Base-by-base conservation (phyloP, 1,140 invertebrate genomes). In the Dryas iulia region DNA sequence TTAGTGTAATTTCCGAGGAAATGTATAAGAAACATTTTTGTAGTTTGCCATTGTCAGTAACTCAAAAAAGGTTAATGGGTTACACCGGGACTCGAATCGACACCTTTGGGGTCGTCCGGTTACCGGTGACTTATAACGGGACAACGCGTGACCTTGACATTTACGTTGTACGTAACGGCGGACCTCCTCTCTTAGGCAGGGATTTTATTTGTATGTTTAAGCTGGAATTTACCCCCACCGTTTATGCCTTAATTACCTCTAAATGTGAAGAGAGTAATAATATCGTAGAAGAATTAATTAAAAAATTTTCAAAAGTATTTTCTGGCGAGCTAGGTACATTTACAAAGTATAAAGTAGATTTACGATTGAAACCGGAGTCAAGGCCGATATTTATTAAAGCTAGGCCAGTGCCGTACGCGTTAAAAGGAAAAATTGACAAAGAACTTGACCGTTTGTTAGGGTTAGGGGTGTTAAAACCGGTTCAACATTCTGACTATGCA, bases 401-500 rank as follows among this genome's bases (percentile, higher is more conserved):
- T 11, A 18, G 10, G 7, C 18, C 14, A 8, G 3, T 53, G 3
- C 14, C 52, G n/a, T 53, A 10, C 2, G 52, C 52, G 10, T 21
- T 18, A 14, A 53, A 21, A 11, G 23, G 6, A 7, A 26, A 26
- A 3, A 26, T 56, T 23, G 33, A 39, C 10, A 39, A 39, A 39
- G 33, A 39, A 14, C 10, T 39, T 12, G 33, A 11, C 10, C 10
- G 11, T 2, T 12, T 39, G 33, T 11, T 39, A 14, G 33, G n/a
- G 3, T 39, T 39, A 39, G 11, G 33, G 7, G 47, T 69, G 30
- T 25, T 69, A 7, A 26, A 59, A 54, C 54, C 54, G 6, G 66
- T 67, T 7, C 70, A 82, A 47, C 68, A 81, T 64, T 78, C 81
- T 6, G 77, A 86, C 58, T 93, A 89, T 81, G 87, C 84, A 12